phyloP scores from a whole-genome alignment of 2,113 vertebrate species.

The Petromus typicus region DNA sequence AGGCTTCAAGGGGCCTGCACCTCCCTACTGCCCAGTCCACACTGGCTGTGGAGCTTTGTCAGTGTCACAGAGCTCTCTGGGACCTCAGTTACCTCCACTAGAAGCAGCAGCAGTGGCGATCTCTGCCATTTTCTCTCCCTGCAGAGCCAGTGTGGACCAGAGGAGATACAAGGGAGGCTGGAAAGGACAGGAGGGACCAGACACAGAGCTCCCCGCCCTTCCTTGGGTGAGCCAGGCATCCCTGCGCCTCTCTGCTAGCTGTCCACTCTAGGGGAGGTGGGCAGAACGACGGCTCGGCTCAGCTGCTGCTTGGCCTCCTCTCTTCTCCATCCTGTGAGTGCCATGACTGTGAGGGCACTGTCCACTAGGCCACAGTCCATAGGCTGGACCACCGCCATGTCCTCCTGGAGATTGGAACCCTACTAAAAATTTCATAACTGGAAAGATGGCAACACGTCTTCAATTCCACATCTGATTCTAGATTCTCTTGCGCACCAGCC shows the following conservation, averaged over 20 bases:
- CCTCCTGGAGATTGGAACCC: not conserved
- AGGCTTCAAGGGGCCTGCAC: not conserved
- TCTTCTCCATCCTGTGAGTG: not conserved
- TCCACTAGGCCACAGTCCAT: not conserved
- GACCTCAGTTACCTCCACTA: not conserved
- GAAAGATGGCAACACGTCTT: not conserved
- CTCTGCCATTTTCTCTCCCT: not conserved
- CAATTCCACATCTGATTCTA: not conserved
- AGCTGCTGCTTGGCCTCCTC: not conserved
- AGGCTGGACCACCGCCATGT: not conserved
- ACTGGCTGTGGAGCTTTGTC: not conserved
- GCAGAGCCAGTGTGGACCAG: not conserved
- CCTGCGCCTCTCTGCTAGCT: not conserved
- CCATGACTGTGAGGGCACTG: not conserved
- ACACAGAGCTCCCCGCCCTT: not conserved
- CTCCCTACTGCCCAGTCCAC: not conserved
- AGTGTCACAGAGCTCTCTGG: not conserved
- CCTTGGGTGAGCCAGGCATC: not conserved
- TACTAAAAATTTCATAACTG: not conserved
- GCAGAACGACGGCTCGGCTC: not conserved
- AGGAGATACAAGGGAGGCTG: not conserved
- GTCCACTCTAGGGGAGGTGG: not conserved
- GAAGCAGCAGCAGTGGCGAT: not conserved
- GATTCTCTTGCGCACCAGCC: not conserved
- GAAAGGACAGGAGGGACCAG: not conserved